Conservation (phyloP, 2,888 invertebrate species). For the Callinectes sapidus region DNA sequence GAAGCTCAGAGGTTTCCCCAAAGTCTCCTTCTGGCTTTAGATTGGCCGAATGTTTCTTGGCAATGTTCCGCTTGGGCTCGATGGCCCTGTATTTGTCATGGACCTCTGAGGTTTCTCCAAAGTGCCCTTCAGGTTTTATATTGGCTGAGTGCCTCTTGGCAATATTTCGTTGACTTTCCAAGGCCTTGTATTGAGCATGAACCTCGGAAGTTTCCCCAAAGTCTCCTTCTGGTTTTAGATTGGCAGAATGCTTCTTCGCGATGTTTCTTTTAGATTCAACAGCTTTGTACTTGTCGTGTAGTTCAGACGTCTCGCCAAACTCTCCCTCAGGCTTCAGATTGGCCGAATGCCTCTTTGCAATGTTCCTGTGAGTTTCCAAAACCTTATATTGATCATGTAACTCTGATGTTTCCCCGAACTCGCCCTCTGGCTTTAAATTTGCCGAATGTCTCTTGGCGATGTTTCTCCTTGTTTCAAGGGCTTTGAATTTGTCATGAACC, state of each 20-base stretch:
- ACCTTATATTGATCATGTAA: slow-evolving; percentile 60
- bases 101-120: slow-evolving; percentile 65
- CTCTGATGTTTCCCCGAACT: slow-evolving; percentile 70
- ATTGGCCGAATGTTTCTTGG: slow-evolving; percentile 58
- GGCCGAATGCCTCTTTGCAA: slow-evolving; percentile 64
- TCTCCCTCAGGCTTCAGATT: slow-evolving; percentile 65
- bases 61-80: slow-evolving; percentile 59
- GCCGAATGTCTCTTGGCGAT: slow-evolving; percentile 66
- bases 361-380: slow-evolving; percentile 46
- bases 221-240: slow-evolving; percentile 59
- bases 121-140: slow-evolving; percentile 64
- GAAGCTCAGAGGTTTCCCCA: slow-evolving; percentile 66
- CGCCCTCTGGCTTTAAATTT: slow-evolving; percentile 63
- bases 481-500: slow-evolving; percentile 53
- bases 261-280: slow-evolving; percentile 60
- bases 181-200: slow-evolving; percentile 50
- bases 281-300: slow-evolving; percentile 62
- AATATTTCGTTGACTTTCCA: slow-evolving; percentile 56
- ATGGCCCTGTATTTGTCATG: slow-evolving; percentile 59
- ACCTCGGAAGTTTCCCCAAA: slow-evolving; percentile 67
- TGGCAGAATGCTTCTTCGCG: slow-evolving; percentile 62
- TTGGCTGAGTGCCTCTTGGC: slow-evolving; percentile 61
- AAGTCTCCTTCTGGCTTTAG: slow-evolving; percentile 69
- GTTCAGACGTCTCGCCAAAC: slow-evolving; percentile 70
- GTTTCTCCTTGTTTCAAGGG: slow-evolving; percentile 47